Conservation (phyloP, 2,113 vertebrate species). For the Tragelaphus scriptus region DNA sequence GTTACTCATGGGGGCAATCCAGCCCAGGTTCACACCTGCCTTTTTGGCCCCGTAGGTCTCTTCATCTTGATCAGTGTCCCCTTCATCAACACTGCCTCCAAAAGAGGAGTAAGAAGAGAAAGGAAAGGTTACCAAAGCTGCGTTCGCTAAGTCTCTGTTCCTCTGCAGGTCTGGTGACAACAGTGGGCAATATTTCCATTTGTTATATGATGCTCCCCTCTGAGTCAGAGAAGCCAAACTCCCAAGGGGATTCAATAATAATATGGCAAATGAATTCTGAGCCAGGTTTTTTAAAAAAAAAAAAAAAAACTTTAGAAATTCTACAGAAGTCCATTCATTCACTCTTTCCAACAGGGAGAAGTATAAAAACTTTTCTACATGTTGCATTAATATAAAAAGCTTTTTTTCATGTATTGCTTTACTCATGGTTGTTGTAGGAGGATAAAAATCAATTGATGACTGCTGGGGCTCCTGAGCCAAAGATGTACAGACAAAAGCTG, state of each 20-base stretch:
- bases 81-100: neutral
- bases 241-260: neutral
- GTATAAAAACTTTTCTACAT: neutral
- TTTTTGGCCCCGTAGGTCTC: neutral
- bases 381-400: neutral
- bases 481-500: neutral
- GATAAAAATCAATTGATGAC: neutral
- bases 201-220: neutral
- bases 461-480: neutral
- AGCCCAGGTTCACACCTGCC: neutral
- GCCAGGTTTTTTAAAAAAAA: neutral
- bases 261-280: neutral
- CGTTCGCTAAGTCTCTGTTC: neutral
- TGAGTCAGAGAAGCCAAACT: neutral
- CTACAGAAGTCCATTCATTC: neutral
- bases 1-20: neutral
- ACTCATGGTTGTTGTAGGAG: neutral
- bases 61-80: neutral
- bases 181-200: neutral
- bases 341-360: neutral
- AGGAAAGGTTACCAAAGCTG: neutral
- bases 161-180: neutral
- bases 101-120: neutral
- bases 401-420: neutral
- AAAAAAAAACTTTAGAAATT: neutral